Conservation (phyloP, 2,888 invertebrate species). For the Nomada goodeniana region DNA sequence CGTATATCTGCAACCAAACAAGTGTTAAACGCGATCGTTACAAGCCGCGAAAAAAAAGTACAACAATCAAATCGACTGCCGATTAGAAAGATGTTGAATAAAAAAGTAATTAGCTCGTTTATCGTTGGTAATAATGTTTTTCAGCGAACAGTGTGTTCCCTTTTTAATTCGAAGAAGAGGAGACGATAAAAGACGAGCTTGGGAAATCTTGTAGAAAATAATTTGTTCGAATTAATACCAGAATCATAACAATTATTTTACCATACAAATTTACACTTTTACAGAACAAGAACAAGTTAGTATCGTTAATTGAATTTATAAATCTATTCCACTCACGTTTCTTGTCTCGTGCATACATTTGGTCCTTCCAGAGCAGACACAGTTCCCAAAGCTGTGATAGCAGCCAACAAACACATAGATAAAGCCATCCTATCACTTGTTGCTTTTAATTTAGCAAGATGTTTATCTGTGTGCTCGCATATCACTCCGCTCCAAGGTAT, state of each 20-base stretch:
- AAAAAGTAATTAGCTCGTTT: no score
- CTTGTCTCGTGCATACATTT: slow-evolving; percentile 92
- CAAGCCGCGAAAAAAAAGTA: neutral
- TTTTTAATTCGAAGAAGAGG: no score
- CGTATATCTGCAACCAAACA: slow-evolving; percentile 88
- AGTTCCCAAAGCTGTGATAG: slow-evolving; percentile 13
- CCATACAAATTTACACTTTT: no score
- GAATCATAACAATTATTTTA: no score
- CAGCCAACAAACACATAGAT: slow-evolving; percentile 40
- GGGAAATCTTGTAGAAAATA: no score
- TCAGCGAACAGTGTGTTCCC: no score
- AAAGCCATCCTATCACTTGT: slow-evolving; percentile 42
- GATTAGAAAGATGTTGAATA: no score
- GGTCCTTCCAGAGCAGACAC: slow-evolving; percentile 87
- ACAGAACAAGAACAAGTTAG: no score
- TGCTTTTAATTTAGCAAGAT: neutral
- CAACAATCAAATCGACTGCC: no score
- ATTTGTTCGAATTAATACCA: no score
- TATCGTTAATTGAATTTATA: neutral
- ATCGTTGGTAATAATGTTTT: no score
- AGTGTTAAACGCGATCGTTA: slow-evolving; percentile 2
- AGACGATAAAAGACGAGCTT: no score
- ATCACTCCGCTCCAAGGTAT: slow-evolving; percentile 36
- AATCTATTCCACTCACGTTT: slow-evolving; percentile 86
- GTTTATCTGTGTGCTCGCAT: neutral